phyloP scores from a whole-genome alignment of 2,113 vertebrate species.

The Blennius ocellaris region DNA sequence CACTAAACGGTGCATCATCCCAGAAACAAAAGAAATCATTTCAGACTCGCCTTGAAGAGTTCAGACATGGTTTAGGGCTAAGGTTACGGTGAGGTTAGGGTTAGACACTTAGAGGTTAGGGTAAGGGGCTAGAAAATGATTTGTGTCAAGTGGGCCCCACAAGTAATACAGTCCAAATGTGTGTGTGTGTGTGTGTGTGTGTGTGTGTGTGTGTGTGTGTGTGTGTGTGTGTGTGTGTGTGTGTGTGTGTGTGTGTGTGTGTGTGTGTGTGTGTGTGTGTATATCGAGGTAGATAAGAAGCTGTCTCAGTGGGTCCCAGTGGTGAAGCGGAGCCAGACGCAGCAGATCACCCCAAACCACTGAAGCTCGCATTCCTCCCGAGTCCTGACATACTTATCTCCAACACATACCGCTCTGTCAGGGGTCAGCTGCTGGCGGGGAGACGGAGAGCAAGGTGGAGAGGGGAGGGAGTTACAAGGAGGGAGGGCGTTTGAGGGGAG shows the following conservation, averaged over 20 bases:
- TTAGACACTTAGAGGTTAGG: too few relatives aligned
- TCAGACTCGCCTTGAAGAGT: too few relatives aligned
- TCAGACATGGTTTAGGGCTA: too few relatives aligned
- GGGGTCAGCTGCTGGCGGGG: conserved; percentile 67
- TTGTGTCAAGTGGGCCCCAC: too few relatives aligned
- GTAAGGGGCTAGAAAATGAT: too few relatives aligned
- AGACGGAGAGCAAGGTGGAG: conserved; percentile 16
- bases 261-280: conserved; percentile 9
- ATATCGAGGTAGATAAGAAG: conserved; percentile 4
- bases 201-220: conserved; percentile 19
- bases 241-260: conserved; percentile 21
- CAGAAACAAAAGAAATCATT: too few relatives aligned
- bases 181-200: conserved; percentile 14
- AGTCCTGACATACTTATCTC: conserved; percentile 74
- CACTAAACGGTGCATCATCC: too few relatives aligned
- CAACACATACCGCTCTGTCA: conserved; percentile 72
- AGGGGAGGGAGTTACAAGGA: not conserved
- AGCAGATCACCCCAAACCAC: conserved; percentile 51
- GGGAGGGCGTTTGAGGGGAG: not conserved
- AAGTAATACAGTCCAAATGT: not conserved
- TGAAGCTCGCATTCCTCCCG: conserved; percentile 65
- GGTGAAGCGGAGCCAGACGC: conserved; percentile 43
- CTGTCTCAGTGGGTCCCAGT: not conserved
- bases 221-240: conserved; percentile 21
- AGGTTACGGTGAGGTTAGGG: too few relatives aligned